A percentile compares a stretch with the other conserved stretches of the same genome.
phyloP scores from a whole-genome alignment of 2,797 vertebrate species.

The Choloepus didactylus region DNA sequence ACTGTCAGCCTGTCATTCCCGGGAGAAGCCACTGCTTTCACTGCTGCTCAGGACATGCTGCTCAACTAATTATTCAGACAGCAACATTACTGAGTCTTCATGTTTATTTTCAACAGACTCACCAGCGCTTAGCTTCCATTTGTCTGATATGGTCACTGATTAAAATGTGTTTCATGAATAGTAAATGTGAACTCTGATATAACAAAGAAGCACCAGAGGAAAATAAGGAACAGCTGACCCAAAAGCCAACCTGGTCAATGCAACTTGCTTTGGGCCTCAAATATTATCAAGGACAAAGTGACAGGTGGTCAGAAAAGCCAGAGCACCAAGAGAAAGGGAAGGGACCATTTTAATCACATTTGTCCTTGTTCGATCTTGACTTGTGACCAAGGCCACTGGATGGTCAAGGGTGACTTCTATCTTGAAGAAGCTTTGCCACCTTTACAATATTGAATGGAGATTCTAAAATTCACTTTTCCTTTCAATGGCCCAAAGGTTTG shows the following conservation, averaged over 20 bases:
- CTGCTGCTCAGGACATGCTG: conserved; percentile 78
- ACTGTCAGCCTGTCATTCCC: conserved; percentile 87
- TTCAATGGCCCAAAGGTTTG: not conserved
- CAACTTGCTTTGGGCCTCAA: not conserved
- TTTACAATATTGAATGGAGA: not conserved
- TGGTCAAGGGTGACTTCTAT: not conserved
- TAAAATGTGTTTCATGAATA: conserved; percentile 71
- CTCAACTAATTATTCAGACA: conserved; percentile 89
- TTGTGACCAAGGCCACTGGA: not conserved
- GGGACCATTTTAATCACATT: conserved; percentile 6
- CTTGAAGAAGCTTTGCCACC: not conserved
- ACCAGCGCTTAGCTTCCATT: conserved; percentile 86
- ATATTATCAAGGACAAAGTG: conserved; percentile 36
- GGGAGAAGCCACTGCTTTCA: conserved; percentile 82
- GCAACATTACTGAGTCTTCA: conserved; percentile 86
- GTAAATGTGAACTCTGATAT: conserved; percentile 81
- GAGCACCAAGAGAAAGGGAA: not conserved
- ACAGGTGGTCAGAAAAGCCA: not conserved
- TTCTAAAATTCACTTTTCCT: not conserved
- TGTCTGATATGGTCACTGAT: conserved; percentile 88
- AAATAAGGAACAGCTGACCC: conserved; percentile 29
- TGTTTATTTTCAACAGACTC: conserved; percentile 85
- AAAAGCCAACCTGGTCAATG: conserved; percentile 2
- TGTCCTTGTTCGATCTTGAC: not conserved
- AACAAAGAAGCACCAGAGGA: conserved; percentile 63